phyloP scores from a whole-genome alignment of 2,113 vertebrate genomes.

The Ascaphus truei region DNA sequence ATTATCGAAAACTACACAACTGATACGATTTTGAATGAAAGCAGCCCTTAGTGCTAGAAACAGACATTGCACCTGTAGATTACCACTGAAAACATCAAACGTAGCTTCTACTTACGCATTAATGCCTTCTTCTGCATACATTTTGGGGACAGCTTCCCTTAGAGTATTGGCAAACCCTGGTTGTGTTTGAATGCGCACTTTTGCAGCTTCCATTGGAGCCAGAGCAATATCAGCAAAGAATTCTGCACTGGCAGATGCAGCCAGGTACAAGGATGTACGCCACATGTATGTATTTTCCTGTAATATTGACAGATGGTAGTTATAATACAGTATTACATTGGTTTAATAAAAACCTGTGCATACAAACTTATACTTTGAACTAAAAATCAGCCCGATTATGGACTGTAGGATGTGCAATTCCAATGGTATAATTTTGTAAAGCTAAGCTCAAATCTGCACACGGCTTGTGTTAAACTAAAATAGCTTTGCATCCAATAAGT shows the following conservation, averaged over 20 bases:
- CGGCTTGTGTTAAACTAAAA: too few species aligned
- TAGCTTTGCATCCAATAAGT: too few species aligned
- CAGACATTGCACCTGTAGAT: neutral
- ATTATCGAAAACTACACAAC: too few species aligned
- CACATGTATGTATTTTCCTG: constrained; percentile 94
- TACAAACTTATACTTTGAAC: too few species aligned
- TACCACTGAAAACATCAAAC: neutral
- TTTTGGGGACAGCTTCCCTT: constrained; percentile 88
- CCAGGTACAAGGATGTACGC: constrained; percentile 94
- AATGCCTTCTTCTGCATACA: constrained; percentile 90
- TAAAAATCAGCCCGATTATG: too few species aligned
- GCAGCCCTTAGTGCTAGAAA: neutral
- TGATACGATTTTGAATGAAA: too few species aligned
- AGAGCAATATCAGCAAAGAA: constrained; percentile 98
- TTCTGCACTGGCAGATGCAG: constrained; percentile 96
- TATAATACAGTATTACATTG: too few species aligned
- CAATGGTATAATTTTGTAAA: too few species aligned
- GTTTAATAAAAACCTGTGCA: too few species aligned
- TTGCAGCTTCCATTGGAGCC: constrained; percentile 97
- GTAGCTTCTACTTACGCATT: constrained; percentile 80
- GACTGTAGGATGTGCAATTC: too few species aligned
- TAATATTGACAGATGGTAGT: too few species aligned
- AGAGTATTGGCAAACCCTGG: constrained; percentile 94
- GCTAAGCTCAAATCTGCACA: too few species aligned
- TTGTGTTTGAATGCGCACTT: constrained; percentile 96